phyloP scores from a whole-genome alignment of 2,113 vertebrate species.

The Plotosus lineatus region DNA sequence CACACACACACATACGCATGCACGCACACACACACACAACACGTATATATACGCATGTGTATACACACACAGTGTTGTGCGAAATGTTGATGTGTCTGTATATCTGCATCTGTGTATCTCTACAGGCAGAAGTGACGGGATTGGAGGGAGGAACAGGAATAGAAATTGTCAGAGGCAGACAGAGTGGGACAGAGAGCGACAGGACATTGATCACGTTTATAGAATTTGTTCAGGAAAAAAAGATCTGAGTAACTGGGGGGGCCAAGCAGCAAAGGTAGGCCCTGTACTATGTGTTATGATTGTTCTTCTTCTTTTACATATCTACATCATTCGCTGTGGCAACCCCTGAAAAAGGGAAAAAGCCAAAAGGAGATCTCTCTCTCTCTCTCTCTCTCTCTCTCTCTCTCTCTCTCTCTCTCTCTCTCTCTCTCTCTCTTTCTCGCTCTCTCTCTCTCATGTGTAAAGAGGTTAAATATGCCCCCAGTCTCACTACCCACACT shows the following conservation, averaged over 20 bases:
- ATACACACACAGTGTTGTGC: constrained; percentile 20
- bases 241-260: not conserved
- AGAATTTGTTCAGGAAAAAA: not conserved
- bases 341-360: too few relatives aligned
- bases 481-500: not conserved
- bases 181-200: too few relatives aligned
- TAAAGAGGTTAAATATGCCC: too few relatives aligned
- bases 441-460: too few relatives aligned
- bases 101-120: constrained; percentile 24
- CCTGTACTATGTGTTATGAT: too few relatives aligned
- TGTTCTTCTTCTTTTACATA: not conserved
- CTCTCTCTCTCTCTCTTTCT: too few relatives aligned
- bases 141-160: not conserved
- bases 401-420: too few relatives aligned
- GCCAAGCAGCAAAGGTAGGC: not conserved
- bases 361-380: too few relatives aligned
- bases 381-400: too few relatives aligned
- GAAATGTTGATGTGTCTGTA: constrained; percentile 47
- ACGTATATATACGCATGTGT: not conserved
- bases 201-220: not conserved
- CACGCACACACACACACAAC: constrained; percentile 17
- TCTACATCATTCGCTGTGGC: too few relatives aligned
- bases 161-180: not conserved
- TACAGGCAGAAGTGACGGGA: not conserved
- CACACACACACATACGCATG: not conserved